A percentile compares a stretch with the other conserved stretches of the same genome.
Evolutionary conservation across 2,888 invertebrate species (phyloP).

Genomic region (Trichopria drosophilae): DNA sequence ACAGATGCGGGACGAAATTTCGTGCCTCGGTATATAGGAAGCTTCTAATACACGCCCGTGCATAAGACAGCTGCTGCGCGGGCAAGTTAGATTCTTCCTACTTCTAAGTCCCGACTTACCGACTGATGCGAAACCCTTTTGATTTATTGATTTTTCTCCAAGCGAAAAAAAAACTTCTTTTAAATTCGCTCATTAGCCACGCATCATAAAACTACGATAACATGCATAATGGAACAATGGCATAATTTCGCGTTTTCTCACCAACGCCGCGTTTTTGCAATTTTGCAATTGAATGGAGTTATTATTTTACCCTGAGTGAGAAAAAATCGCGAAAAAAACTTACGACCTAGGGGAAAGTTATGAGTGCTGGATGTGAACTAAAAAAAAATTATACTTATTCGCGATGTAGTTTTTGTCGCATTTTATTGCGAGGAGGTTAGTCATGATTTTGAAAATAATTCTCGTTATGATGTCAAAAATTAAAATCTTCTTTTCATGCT

Average conservation of each 20-base stretch:
- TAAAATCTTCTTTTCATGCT: too few relatives aligned
- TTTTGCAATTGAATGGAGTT: neutral
- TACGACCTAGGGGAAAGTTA: too few relatives aligned
- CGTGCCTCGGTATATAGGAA: constrained; percentile 36
- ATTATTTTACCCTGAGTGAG: too few relatives aligned
- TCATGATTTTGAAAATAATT: too few relatives aligned
- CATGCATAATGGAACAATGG: too few relatives aligned
- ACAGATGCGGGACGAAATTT: constrained; percentile 49
- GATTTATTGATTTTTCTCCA: constrained; percentile 29
- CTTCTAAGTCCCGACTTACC: constrained; percentile 52
- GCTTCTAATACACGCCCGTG: neutral
- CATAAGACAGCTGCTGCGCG: constrained; percentile 38
- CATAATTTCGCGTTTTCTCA: constrained; percentile 1
- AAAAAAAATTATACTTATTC: too few relatives aligned
- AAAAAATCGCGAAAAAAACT: too few relatives aligned
- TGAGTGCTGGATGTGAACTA: too few relatives aligned
- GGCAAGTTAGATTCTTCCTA: constrained; percentile 52
- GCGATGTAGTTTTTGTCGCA: too few relatives aligned
- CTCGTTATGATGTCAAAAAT: too few relatives aligned
- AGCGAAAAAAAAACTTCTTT: constrained; percentile 32
- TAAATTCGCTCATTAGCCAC: constrained; percentile 40
- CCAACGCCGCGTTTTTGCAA: neutral
- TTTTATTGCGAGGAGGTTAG: too few relatives aligned
- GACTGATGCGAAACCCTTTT: constrained; percentile 35
- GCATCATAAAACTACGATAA: too few relatives aligned